Percentiles rank a stretch among this genome's conserved stretches.
Evolutionary conservation across 2,797 vertebrate species (phyloP).

Genomic region (Crenichthys baileyi): DNA sequence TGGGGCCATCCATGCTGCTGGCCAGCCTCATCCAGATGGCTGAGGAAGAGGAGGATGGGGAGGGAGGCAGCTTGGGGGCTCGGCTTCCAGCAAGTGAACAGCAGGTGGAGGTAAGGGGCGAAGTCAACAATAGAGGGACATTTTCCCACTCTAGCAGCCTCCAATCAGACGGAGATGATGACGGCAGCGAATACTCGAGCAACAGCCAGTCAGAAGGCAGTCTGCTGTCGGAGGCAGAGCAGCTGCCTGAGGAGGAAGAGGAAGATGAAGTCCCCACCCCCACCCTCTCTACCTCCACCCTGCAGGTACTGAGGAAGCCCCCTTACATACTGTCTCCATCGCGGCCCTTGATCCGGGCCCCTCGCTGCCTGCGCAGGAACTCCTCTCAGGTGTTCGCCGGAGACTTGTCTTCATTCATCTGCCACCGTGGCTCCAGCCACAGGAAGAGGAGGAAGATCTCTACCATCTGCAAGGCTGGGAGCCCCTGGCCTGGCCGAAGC

Average conservation of each 20-base stretch:
- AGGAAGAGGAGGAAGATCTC: constrained; percentile 72
- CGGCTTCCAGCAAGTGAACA: constrained; percentile 33
- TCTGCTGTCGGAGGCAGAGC: constrained; percentile 44
- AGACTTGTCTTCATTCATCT: constrained; percentile 60
- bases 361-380: constrained; percentile 82
- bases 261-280: constrained; percentile 25
- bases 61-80: constrained; percentile 21
- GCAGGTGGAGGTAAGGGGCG: constrained; percentile 69
- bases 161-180: constrained; percentile 62
- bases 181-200: constrained; percentile 29
- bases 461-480: constrained; percentile 71
- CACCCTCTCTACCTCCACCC: constrained; percentile 16
- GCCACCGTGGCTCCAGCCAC: constrained; percentile 57
- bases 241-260: constrained; percentile 47
- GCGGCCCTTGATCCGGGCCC: constrained; percentile 73
- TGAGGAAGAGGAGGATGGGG: constrained; percentile 71
- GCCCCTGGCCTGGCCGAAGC: constrained; percentile 68
- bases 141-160: constrained; percentile 63
- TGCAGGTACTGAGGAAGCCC: constrained; percentile 34
- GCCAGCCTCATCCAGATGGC: constrained; percentile 83
- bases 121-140: constrained; percentile 10
- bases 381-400: constrained; percentile 79
- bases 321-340: neutral
- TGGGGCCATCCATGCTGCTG: constrained; percentile 83
- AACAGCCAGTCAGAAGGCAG: constrained; percentile 66